phyloP scores from a whole-genome alignment of 2,888 invertebrate species.

The Chrysodeixis includens region DNA sequence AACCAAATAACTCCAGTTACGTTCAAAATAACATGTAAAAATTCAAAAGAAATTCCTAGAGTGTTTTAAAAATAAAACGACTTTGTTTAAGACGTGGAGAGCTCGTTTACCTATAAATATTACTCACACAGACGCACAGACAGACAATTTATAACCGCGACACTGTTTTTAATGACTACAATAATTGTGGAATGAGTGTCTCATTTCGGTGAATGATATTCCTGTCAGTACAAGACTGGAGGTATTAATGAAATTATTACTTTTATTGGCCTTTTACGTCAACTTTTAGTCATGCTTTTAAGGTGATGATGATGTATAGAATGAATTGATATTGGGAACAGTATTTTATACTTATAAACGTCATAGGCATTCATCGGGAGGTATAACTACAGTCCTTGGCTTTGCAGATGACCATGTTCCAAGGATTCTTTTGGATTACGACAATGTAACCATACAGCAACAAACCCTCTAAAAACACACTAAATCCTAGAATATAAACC shows the following conservation, averaged over 20 bases:
- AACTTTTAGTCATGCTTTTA: conserved; percentile 31
- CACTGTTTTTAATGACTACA: conserved; percentile 34
- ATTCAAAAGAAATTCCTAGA: conserved; percentile 1
- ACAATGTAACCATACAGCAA: too few relatives aligned
- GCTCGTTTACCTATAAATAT: conserved; percentile 7
- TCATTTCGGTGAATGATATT: conserved; percentile 37
- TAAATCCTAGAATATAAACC: too few relatives aligned
- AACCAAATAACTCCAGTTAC: not conserved
- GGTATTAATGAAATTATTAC: conserved; percentile 44
- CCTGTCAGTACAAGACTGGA: conserved; percentile 22
- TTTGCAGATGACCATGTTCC: too few relatives aligned
- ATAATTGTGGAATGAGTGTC: conserved; percentile 37
- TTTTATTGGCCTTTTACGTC: conserved; percentile 33
- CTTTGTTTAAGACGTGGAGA: conserved; percentile 1
- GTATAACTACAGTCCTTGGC: too few relatives aligned
- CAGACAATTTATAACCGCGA: conserved; percentile 43
- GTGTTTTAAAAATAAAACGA: conserved; percentile 1
- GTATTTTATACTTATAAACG: too few relatives aligned
- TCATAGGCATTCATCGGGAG: too few relatives aligned
- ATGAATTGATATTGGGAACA: too few relatives aligned
- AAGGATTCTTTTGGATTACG: too few relatives aligned
- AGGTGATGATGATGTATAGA: not conserved
- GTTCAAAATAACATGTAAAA: not conserved
- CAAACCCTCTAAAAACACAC: too few relatives aligned
- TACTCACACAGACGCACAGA: conserved; percentile 20